These are phyloP conservation scores for Drosophila imparisetae DNA, from an alignment of 2,888 invertebrate genomes.

Conservation along the genomic window DNA sequence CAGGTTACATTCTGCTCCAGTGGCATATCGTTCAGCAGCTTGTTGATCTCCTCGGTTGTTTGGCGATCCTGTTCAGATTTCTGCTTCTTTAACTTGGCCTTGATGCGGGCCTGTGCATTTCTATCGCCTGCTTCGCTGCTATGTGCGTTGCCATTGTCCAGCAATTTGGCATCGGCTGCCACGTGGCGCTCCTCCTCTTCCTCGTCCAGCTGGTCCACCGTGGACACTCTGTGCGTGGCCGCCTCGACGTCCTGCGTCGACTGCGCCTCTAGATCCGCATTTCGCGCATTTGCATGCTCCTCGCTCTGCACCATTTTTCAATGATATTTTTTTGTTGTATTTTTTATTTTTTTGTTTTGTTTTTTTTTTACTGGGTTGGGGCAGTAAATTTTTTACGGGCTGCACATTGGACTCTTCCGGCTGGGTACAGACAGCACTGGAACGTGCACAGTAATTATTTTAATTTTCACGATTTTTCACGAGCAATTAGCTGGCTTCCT, in stretches of 20 bases:
- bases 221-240: neutral
- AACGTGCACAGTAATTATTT: conserved; percentile 61
- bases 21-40: conserved; percentile 85
- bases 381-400: conserved; percentile 10
- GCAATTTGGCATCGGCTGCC: conserved; percentile 67
- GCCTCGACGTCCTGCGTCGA: conserved; percentile 40
- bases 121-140: conserved; percentile 6
- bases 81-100: conserved; percentile 61
- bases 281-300: conserved; percentile 22
- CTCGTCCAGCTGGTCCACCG: conserved; percentile 32
- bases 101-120: conserved; percentile 37
- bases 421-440: conserved; percentile 16
- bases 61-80: conserved; percentile 79
- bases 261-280: conserved; percentile 22
- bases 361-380: conserved; percentile 7
- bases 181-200: conserved; percentile 43
- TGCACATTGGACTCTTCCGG: conserved; percentile 51
- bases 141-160: conserved; percentile 68
- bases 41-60: conserved; percentile 84
- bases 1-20: conserved; percentile 88
- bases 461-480: conserved; percentile 53
- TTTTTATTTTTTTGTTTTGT: neutral
- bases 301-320: conserved; percentile 63
- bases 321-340: neutral
- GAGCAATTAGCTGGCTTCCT: conserved; percentile 54